A percentile compares a stretch with the other conserved stretches of the same genome.
These are phyloP conservation scores for Melanotaenia maccullochi DNA, from an alignment of 2,797 vertebrate species.

Conservation along the genomic window DNA sequence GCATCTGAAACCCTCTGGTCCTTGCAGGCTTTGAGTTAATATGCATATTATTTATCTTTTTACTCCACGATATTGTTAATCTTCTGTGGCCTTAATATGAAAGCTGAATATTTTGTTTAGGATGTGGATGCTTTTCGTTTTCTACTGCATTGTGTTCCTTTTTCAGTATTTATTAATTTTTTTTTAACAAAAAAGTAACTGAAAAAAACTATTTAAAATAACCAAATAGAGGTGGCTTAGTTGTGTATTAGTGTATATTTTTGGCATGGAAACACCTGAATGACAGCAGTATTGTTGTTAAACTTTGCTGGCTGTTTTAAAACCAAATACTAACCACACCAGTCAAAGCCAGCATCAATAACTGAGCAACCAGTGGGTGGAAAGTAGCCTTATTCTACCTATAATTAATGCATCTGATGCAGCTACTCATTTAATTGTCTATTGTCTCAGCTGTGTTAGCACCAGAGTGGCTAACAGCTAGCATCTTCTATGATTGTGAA, in stretches of 20 bases:
- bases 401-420: too few relatives aligned
- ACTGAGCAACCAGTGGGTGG: too few relatives aligned
- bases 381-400: too few relatives aligned
- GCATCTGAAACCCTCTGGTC: constrained; percentile 39
- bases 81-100: constrained; percentile 34
- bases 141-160: not conserved
- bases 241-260: not conserved
- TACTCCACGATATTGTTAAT: constrained; percentile 46
- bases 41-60: constrained; percentile 50
- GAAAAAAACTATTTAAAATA: not conserved
- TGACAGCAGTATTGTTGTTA: not conserved
- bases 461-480: too few relatives aligned
- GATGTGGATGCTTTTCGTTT: constrained; percentile 1
- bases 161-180: not conserved
- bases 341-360: too few relatives aligned
- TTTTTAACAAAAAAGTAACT: not conserved
- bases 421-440: too few relatives aligned
- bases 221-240: not conserved
- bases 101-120: constrained; percentile 41
- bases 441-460: too few relatives aligned
- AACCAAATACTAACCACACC: not conserved
- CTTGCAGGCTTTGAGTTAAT: constrained; percentile 31
- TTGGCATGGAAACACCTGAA: not conserved
- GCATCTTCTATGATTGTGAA: too few relatives aligned
- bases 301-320: not conserved